A percentile compares a stretch with the other conserved stretches of the same genome.
Evolutionary conservation across 1,140 invertebrate species (phyloP).

Genomic region (Drosophila auraria): DNA sequence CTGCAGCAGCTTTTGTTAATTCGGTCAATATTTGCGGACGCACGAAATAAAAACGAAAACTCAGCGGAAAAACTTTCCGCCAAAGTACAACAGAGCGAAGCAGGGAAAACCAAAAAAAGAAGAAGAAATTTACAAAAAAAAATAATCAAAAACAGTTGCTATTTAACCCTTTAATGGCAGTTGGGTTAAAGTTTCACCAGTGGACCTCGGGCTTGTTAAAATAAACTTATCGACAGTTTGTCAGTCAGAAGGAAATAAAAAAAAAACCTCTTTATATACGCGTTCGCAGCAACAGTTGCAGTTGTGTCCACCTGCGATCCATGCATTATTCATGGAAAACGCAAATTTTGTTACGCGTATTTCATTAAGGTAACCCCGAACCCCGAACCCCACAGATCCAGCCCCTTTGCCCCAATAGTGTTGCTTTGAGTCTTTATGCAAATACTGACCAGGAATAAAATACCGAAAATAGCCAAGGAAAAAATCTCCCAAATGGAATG

Average conservation of each 20-base stretch:
- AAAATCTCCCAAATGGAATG: constrained; percentile 26
- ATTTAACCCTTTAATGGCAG: constrained; percentile 79
- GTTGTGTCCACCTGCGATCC: constrained; percentile 27
- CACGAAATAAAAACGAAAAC: constrained; percentile 83
- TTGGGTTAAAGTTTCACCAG: constrained; percentile 51
- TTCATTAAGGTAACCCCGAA: constrained; percentile 39
- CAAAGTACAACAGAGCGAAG: constrained; percentile 48
- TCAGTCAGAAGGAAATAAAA: constrained; percentile 7
- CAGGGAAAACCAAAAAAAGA: constrained; percentile 34
- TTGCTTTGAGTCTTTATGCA: constrained; percentile 41
- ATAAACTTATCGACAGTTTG: constrained; percentile 48
- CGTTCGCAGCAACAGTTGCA: constrained; percentile 38
- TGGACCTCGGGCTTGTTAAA: constrained; percentile 11
- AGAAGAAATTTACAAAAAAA: constrained; percentile 6
- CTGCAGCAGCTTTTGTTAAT: constrained; percentile 76
- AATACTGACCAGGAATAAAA: constrained; percentile 30
- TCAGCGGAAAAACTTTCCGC: constrained; percentile 68
- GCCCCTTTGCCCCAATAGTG: constrained; percentile 5
- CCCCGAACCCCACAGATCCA: too few relatives aligned
- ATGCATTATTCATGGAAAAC: constrained; percentile 55
- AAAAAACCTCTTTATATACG: neutral
- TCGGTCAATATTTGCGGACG: constrained; percentile 83
- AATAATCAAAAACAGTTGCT: constrained; percentile 39
- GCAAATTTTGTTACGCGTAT: constrained; percentile 54
- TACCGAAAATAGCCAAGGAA: constrained; percentile 10